phyloP scores from a whole-genome alignment of 2,888 invertebrate species.

The Hypomecis punctinalis region DNA sequence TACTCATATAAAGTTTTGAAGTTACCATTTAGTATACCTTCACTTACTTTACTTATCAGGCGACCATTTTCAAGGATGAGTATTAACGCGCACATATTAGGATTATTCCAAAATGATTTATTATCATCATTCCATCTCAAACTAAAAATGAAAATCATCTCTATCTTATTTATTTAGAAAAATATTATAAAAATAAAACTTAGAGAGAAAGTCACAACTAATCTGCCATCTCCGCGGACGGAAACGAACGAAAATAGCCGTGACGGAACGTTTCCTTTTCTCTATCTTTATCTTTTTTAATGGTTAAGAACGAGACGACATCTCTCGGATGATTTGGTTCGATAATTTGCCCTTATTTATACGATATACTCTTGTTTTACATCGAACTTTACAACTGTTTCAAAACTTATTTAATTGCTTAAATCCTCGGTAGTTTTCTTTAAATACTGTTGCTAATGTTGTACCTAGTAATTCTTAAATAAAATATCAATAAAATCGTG shows the following conservation, averaged over 20 bases:
- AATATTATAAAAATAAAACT: slow-evolving; percentile 21
- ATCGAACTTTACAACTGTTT: slow-evolving; percentile 9
- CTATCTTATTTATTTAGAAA: not conserved
- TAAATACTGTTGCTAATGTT: no score
- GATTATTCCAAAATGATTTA: no score
- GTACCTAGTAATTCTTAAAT: no score
- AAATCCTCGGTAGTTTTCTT: no score
- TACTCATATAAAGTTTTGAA: no score
- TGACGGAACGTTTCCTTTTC: slow-evolving; percentile 45
- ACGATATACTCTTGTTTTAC: slow-evolving; percentile 16
- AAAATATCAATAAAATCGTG: no score
- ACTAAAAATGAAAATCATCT: not conserved
- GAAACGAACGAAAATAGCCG: slow-evolving; percentile 69
- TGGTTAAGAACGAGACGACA: slow-evolving; percentile 34
- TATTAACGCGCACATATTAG: no score
- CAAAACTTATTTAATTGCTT: not conserved
- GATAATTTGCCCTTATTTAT: slow-evolving; percentile 38
- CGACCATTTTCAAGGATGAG: no score
- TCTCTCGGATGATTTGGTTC: slow-evolving; percentile 39
- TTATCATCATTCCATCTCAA: no score
- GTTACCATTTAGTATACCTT: no score
- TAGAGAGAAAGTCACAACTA: slow-evolving; percentile 35
- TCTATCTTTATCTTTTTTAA: slow-evolving; percentile 30
- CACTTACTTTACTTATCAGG: no score
- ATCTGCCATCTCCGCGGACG: slow-evolving; percentile 53